phyloP scores from a whole-genome alignment of 2,797 vertebrate genomes.

The Leptoclinus maculatus region DNA sequence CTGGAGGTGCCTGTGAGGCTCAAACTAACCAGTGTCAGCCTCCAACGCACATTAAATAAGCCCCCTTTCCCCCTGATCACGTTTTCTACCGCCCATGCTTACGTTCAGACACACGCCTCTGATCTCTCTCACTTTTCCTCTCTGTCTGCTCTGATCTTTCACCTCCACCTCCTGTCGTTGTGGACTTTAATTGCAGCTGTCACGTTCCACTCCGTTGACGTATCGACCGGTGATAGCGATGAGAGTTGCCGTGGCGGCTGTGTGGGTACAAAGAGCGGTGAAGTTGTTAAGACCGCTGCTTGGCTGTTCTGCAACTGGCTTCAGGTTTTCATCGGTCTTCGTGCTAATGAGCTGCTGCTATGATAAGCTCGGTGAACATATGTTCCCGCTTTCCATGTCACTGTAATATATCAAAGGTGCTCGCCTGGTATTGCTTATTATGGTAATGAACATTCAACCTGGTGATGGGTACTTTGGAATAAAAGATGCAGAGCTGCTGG shows the following conservation, averaged over 20 bases:
- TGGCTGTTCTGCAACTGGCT: constrained; percentile 35
- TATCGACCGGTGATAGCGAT: constrained; percentile 22
- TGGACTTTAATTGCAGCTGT: constrained; percentile 52
- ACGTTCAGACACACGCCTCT: constrained; percentile 20
- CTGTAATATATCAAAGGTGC: constrained; percentile 57
- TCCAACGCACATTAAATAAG: constrained; percentile 57
- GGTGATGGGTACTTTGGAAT: constrained; percentile 56
- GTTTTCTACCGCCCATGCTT: constrained; percentile 3
- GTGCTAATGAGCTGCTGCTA: constrained; percentile 65
- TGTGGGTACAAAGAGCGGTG: constrained; percentile 50
- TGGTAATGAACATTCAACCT: constrained; percentile 61
- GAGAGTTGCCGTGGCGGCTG: constrained; percentile 17
- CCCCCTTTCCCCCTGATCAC: constrained; percentile 19
- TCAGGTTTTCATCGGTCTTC: constrained; percentile 52
- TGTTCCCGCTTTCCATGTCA: constrained; percentile 58
- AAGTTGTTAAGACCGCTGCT: constrained; percentile 42
- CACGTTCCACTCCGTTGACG: constrained; percentile 33
- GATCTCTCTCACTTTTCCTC: constrained; percentile 16
- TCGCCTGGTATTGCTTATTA: constrained; percentile 56
- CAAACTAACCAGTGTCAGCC: constrained; percentile 44
- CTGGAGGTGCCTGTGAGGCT: constrained; percentile 36
- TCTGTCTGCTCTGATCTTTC: constrained; percentile 10
- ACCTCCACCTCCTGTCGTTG: constrained; percentile 15
- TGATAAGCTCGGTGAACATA: constrained; percentile 63
- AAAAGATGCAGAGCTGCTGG: constrained; percentile 39